Percentiles rank a stretch among this genome's conserved stretches.
Conservation (phyloP, 2,888 invertebrate species). For the Steromphala cineraria region DNA sequence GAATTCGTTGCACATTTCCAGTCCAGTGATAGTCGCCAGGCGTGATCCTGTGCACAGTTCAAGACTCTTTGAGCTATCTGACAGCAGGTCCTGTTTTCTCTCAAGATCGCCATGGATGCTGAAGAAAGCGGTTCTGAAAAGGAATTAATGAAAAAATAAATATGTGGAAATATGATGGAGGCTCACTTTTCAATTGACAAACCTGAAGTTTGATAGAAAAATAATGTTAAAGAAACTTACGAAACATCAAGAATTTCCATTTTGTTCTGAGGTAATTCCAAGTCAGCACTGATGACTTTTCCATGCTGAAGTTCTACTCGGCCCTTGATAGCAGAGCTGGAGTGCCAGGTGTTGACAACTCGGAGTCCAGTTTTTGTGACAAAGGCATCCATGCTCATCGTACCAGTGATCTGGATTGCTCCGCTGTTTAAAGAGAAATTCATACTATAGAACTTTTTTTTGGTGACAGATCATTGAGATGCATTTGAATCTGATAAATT, state of each 20-base stretch:
- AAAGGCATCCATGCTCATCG: slow-evolving; percentile 89
- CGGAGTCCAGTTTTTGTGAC: slow-evolving; percentile 89
- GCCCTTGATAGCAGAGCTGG: slow-evolving; percentile 88
- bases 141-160: neutral
- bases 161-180: neutral
- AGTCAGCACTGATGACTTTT: slow-evolving; percentile 82
- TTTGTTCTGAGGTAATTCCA: slow-evolving; percentile 88
- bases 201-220: too few species aligned
- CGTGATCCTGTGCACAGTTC: slow-evolving; percentile 70
- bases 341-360: slow-evolving; percentile 88
- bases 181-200: too few species aligned
- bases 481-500: too few species aligned
- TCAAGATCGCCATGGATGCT: slow-evolving; percentile 77
- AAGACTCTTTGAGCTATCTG: slow-evolving; percentile 79
- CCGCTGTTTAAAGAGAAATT: slow-evolving; percentile 79
- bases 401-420: slow-evolving; percentile 88
- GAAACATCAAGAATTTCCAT: slow-evolving; percentile 88
- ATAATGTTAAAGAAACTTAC: slow-evolving; percentile 44
- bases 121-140: slow-evolving; percentile 67
- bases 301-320: slow-evolving; percentile 83
- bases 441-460: too few species aligned
- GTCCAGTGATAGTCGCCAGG: slow-evolving; percentile 85
- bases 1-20: slow-evolving; percentile 89
- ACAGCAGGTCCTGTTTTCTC: slow-evolving; percentile 82
- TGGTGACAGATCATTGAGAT: too few species aligned